Base-by-base conservation (phyloP, 2,113 vertebrate genomes). In the Erythrocebus patas region DNA sequence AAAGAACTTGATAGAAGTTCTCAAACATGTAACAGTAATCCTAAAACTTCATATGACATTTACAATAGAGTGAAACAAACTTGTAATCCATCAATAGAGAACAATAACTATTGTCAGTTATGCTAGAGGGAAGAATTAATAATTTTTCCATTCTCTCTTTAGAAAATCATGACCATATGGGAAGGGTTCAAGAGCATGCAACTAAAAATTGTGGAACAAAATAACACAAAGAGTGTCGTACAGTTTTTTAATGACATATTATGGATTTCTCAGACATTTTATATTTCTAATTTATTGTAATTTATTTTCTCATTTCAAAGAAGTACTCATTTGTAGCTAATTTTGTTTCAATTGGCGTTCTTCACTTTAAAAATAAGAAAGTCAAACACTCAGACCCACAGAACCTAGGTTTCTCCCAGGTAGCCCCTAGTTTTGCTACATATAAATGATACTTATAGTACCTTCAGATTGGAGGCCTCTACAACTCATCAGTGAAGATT, bases 401-500 rank as follows among this genome's bases (percentile, higher is more conserved):
- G 12, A 50, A 14, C 23, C 32, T 66, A 14, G n/a, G 3, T 38
- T 43, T 23, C 20, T 38, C 22, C 6, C 4, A 14, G 6, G 61
- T 43, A 55, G 25, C 27, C 13, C 25, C 43, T 7, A 23, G 2
- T 25, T 73, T 40, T 50, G 73, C 10, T 55, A 5, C 35, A n/a
- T 11, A 48, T 40, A 27, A 66, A 10, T 3, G 23, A 23, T 3
- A 3, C 3, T 61, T 76, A 14, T 1, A 48, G 0, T 16, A 8
- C 4, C 25, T 43, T 48, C 22, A 16, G 23, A 18, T 1, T 72
- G 27, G 45, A 27, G 7, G 4, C 12, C 3, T 61, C 25, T 20
- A 10, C 7, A 0, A 0, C 3, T 23, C 8, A 3, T 43, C 3
- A 8, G 3, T 6, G 6, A 18, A 32, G 2, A 72, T 27, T 64